Evolutionary conservation across 2,113 vertebrate genomes (phyloP), one percentile per base, ranked within the genome.

Genomic region (Micronycteris hirsuta): DNA sequence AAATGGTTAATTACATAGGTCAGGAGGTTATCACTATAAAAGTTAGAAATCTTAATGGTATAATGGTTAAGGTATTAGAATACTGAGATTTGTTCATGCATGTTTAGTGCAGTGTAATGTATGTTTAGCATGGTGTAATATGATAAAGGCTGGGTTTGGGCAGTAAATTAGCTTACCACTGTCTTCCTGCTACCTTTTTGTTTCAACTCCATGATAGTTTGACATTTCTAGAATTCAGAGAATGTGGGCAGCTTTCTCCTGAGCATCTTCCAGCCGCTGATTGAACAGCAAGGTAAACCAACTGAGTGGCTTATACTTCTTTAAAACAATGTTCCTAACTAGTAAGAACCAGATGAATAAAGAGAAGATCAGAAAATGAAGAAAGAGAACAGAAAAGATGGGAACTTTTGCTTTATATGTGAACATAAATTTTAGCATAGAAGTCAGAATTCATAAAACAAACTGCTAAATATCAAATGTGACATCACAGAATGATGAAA

Each of bases 181-280:
- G 4, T 36, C 54, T 81, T 54, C 16, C 24, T 76, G 1, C 17
- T 81, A 33, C 22, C 13, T 90, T 93, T 68, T 20, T 56, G 4
- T 49, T 90, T 82, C 49, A 92, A 71, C 12, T 58, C 10, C 4
- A 47, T 85, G n/a, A 58, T 47, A 65, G 33, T 52, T 38, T 86
- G 76, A 96, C 16, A 47, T 92, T 95, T 86, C 9, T 41, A 94
- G 43, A 91, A 68, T 89, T 61, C 33, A 47, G 16, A 84, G 47
- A 38, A 24, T 45, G 77, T 4, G 7, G 17, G 8, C 3, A 70
- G 2, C 13, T 85, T 85, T 91, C 5, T 43, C 16, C 17, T 76
- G 28, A 71, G 33, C 56, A 41, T 80, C n/a, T n/a, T 82, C 16
- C 15, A 94, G n/a, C 1, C 93, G 58, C 19, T 76, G 9, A 65